Percentiles rank a stretch among this genome's conserved stretches.
Conservation (phyloP, 2,888 invertebrate species). For the Apodemia zela region DNA sequence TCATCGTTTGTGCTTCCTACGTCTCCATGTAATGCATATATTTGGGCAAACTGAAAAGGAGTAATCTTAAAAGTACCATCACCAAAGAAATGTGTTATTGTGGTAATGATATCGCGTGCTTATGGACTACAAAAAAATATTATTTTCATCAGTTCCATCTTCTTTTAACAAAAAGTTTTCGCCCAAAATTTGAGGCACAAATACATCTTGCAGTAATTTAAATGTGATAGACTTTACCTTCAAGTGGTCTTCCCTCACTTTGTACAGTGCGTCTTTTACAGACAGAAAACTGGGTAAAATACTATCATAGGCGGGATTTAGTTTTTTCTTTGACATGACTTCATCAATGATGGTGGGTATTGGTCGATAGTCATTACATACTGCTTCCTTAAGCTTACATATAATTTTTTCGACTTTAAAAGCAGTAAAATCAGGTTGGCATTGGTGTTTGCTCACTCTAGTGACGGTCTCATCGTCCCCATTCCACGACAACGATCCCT, state of each 20-base stretch:
- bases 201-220: slow-evolving; percentile 5
- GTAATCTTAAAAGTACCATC: not conserved
- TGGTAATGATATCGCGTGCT: not conserved
- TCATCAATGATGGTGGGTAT: not conserved
- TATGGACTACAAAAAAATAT: slow-evolving; percentile 8
- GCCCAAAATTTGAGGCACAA: slow-evolving; percentile 1
- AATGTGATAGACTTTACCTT: slow-evolving; percentile 6
- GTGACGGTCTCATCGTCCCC: not conserved
- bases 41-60: not conserved
- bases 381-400: slow-evolving; percentile 5
- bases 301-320: slow-evolving; percentile 6
- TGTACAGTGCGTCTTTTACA: slow-evolving; percentile 3
- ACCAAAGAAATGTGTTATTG: slow-evolving; percentile 3
- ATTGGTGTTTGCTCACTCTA: slow-evolving; percentile 4
- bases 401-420: not conserved
- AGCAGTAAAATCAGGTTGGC: slow-evolving; percentile 7
- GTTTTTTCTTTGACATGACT: not conserved
- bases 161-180: slow-evolving; percentile 7
- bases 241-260: not conserved
- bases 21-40: slow-evolving; percentile 7
- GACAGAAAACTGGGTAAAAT: not conserved
- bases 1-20: slow-evolving; percentile 1
- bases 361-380: slow-evolving; percentile 3
- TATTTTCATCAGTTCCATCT: slow-evolving; percentile 1
- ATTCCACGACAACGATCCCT: slow-evolving; percentile 1